Conservation (phyloP, 1,140 invertebrate species). For the Paracyclopina nana region DNA sequence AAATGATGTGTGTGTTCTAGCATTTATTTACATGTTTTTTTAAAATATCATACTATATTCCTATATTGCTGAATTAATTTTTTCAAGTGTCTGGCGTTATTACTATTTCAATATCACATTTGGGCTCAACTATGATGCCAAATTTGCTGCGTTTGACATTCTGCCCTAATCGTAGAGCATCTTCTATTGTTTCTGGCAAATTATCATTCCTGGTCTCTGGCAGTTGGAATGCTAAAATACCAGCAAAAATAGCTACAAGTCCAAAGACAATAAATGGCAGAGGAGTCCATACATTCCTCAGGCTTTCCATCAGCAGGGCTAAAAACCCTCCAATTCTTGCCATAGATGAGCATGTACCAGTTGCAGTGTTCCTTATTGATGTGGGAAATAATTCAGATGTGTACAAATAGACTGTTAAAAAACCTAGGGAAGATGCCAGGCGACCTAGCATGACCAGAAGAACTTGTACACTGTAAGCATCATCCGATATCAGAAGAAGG, state of each 20-base stretch:
- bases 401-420: conserved; percentile 28
- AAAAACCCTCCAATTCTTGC: conserved; percentile 27
- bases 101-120: too few species aligned
- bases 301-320: conserved; percentile 24
- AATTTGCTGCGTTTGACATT: too few species aligned
- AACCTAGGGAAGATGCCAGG: conserved; percentile 26
- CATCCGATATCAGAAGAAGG: not conserved
- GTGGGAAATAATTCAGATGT: conserved; percentile 30
- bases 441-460: conserved; percentile 26
- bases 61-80: too few species aligned
- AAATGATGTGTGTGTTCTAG: too few species aligned
- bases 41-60: too few species aligned
- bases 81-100: too few species aligned
- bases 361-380: conserved; percentile 26
- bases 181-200: conserved; percentile 36
- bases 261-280: conserved; percentile 33
- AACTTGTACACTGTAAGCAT: not conserved
- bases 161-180: too few species aligned
- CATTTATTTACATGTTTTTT: too few species aligned
- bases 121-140: too few species aligned
- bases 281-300: not conserved
- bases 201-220: conserved; percentile 37
- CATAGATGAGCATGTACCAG: conserved; percentile 25
- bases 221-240: conserved; percentile 28
- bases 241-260: conserved; percentile 32